These are phyloP conservation scores for Hoplostethus mediterraneus DNA, from an alignment of 2,797 vertebrate species.

Conservation along the genomic window DNA sequence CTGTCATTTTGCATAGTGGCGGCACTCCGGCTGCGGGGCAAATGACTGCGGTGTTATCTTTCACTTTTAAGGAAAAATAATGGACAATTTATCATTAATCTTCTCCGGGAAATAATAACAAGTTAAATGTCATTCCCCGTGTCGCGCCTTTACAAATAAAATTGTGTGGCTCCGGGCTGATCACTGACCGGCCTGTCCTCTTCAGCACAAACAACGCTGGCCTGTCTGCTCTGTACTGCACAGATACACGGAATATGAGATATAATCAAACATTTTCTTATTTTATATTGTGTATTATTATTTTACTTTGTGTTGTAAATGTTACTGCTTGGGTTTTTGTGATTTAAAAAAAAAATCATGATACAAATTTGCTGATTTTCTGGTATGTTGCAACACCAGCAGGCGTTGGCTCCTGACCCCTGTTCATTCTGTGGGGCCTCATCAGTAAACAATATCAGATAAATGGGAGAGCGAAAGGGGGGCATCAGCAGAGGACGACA, in stretches of 20 bases:
- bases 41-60: conserved; percentile 91
- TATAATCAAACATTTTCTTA: background rate
- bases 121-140: conserved; percentile 87
- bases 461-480: conserved; percentile 66
- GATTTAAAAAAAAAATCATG: background rate
- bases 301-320: conserved; percentile 7
- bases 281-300: background rate
- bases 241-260: conserved; percentile 19
- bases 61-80: conserved; percentile 90
- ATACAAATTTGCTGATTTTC: background rate
- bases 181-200: conserved; percentile 68
- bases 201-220: conserved; percentile 45
- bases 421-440: conserved; percentile 28
- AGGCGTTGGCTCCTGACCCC: conserved; percentile 16
- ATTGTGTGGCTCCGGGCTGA: conserved; percentile 69
- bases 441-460: conserved; percentile 77
- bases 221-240: conserved; percentile 4
- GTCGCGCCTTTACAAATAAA: conserved; percentile 74
- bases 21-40: conserved; percentile 87
- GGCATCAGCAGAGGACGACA: conserved; percentile 70
- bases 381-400: background rate
- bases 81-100: conserved; percentile 95
- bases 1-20: conserved; percentile 93
- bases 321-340: background rate
- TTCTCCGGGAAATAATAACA: conserved; percentile 87